Base-by-base conservation (phyloP, 2,797 vertebrate genomes). In the Falco cherrug region DNA sequence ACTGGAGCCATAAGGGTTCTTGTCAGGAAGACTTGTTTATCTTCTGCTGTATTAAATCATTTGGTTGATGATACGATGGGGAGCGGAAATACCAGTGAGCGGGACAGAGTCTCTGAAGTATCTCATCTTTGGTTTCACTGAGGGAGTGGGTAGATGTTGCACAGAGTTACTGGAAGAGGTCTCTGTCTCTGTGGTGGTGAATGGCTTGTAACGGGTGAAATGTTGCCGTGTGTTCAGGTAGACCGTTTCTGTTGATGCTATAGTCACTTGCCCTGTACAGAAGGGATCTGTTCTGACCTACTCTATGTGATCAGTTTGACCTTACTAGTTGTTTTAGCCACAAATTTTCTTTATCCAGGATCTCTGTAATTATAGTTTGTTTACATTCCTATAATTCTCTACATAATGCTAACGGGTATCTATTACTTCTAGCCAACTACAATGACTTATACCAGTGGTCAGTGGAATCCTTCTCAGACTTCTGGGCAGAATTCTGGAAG, bases 381-480 rank as follows among this genome's bases (percentile, higher is more conserved):
- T 14, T 65, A 4, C n/a, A 21, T 28, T 51, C 25, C 19, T 79
- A 41, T 63, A 21, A 10, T 50, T 50, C 8, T 91, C 37, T 81
- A 37, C 13, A 3, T 14, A 5, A 37, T 11, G 4, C 70, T 96
- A 61, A 93, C 29, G 20, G 7, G 1, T 31, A 5, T 35, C 6
- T 91, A 1, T 93, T 68, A 1, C 43, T 97, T 98, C 22, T 89
- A 99, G 99, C 95, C 20, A 99, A 98, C 98, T 99, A 99, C 59
- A 93, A 97, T 48, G 99, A 99, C 61, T 96, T 99, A 9, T 99
- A 99, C 97, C 99, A 99, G 91, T 99, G 99, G 99, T 99, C 99
- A 0, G 98, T 99, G 95, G 98, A 99, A 71, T 98, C 95, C 17
- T 99, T 99, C 87, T 67, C 98, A 0, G 99, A 99, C 94, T 99